Percentiles rank a stretch among this genome's conserved stretches.
Evolutionary conservation across 2,113 vertebrate genomes (phyloP).

Genomic region (Psilopsiagon aurifrons): DNA sequence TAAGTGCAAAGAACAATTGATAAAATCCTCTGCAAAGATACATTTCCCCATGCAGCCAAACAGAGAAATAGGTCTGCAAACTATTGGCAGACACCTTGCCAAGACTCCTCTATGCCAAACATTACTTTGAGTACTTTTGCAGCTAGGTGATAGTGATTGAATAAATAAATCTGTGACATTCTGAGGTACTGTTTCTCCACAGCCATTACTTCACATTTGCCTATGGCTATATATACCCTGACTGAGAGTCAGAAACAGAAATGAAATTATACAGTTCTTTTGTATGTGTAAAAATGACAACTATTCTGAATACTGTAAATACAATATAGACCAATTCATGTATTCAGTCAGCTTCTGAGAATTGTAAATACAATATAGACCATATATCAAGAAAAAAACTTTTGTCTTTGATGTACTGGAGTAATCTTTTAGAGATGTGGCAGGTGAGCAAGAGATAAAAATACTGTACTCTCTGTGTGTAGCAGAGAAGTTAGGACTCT

Average conservation of each 20-base stretch:
- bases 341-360: no score
- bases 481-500: neutral
- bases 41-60: neutral
- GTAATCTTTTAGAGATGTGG: neutral
- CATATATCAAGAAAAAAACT: neutral
- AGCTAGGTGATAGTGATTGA: neutral
- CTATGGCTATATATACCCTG: neutral
- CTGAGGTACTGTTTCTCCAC: neutral
- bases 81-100: constrained; percentile 12
- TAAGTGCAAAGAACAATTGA: neutral
- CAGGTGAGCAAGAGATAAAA: neutral
- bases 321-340: neutral
- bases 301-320: neutral
- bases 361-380: neutral
- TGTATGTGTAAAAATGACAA: neutral
- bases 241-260: neutral
- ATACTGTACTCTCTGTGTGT: neutral
- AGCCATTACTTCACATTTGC: neutral
- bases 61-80: neutral
- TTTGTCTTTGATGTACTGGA: neutral
- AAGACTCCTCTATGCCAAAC: neutral
- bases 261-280: neutral
- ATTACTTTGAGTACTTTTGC: neutral
- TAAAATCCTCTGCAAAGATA: neutral
- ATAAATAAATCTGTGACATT: neutral